These are phyloP conservation scores for Lycocerus yunnanus DNA, from an alignment of 2,888 invertebrate genomes.

Conservation along the genomic window DNA sequence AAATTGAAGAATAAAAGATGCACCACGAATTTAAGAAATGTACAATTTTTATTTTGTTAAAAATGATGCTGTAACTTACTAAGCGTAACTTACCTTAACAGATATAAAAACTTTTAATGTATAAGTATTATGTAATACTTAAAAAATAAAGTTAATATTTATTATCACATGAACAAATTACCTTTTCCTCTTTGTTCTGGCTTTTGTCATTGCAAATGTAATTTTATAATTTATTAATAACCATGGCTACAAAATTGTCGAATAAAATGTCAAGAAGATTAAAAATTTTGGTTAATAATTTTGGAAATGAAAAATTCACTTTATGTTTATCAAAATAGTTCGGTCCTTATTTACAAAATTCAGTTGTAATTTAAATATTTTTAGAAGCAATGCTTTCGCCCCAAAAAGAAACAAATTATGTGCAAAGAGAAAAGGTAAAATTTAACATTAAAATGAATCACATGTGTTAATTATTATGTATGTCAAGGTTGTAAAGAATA, in stretches of 20 bases:
- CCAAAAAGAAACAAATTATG: background rate
- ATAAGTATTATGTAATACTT: background rate
- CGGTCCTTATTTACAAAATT: background rate
- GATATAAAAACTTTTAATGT: background rate
- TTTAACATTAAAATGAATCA: background rate
- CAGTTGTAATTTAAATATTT: background rate
- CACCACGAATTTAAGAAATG: background rate
- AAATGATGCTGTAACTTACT: background rate
- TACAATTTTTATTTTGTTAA: background rate
- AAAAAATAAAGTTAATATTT: background rate
- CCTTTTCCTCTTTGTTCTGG: background rate
- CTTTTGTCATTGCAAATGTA: background rate
- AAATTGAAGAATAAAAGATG: background rate
- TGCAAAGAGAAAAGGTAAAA: background rate
- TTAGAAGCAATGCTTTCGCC: background rate
- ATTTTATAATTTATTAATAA: background rate
- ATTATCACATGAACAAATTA: background rate
- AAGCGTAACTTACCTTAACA: background rate
- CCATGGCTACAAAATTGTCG: background rate
- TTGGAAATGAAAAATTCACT: background rate
- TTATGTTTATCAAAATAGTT: background rate
- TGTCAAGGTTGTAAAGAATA: background rate
- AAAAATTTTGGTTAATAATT: background rate
- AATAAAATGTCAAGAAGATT: background rate
- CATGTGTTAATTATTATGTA: background rate